Base-by-base conservation (phyloP, 1,140 invertebrate genomes). In the Akabosia matsudoensis region DNA sequence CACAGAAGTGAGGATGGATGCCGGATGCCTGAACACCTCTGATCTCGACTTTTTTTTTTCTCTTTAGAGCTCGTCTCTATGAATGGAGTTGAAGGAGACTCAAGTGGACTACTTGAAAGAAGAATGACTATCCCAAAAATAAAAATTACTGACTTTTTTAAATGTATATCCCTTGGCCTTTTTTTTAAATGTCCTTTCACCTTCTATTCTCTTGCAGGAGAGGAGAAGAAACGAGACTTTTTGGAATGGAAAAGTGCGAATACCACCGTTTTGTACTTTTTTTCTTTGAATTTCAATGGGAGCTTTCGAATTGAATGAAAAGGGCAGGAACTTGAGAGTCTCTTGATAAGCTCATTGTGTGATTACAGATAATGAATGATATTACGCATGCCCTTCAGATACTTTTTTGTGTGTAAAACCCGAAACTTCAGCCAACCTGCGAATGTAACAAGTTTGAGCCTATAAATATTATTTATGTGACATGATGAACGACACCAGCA, bases 61-160 rank as follows among this genome's bases (percentile, higher is more conserved):
- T 45, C 7, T 45, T 7, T 45, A n/a, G 37, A 45, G 7, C 18
- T 45, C 54, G 3, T 24, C 24, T 22, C 54, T n/a, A n/a, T 56
- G 13, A 56, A 24, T n/a, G n/a, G n/a, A n/a, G n/a, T n/a, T n/a
- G n/a, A n/a, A n/a, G n/a, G n/a, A 56, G 54, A 4, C 54, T 56
- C 54, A 56, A 56, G 54, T 56, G 54, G 54, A 56, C 13, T 56
- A 56, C 54, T 56, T 56, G 54, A 16, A 24, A n/a, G 54, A 56
- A 24, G 54, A 56, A 22, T 3, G 3, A 22, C 54, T 22, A 56
- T n/a, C 54, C 54, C 54, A 24, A 56, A 56, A 24, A 56, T 16
- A 4, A 56, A 13, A n/a, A 45, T 56, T 22, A 56, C 14, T 22
- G 54, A 56, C 24, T 56, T 56, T 45, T 56, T 56, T 56, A 22